Conservation (phyloP, 1,140 invertebrate species). For the Brachionus koreanus region DNA sequence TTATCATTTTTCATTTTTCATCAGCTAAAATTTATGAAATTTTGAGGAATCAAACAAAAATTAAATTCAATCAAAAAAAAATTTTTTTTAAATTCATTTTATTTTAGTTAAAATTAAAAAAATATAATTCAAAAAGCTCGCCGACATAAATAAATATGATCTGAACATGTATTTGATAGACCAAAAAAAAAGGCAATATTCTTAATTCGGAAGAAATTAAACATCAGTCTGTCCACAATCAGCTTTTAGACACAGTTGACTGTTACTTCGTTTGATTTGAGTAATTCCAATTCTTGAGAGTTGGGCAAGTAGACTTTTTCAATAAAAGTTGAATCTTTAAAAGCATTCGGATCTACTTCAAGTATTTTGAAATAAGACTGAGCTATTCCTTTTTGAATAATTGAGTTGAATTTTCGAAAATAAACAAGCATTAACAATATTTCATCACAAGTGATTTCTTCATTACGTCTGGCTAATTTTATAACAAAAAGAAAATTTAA, state of each 20-base stretch:
- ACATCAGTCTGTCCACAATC: not conserved
- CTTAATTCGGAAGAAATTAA: not conserved
- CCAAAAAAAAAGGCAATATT: not conserved
- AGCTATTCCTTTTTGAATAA: slow-evolving; percentile 36
- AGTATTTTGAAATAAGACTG: slow-evolving; percentile 13
- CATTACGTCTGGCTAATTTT: slow-evolving; percentile 36
- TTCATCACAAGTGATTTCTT: slow-evolving; percentile 43
- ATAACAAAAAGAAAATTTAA: not conserved
- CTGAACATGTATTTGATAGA: not conserved
- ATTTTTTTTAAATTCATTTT: not conserved
- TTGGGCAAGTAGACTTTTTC: slow-evolving; percentile 38
- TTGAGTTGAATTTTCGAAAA: slow-evolving; percentile 31
- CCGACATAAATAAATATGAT: not conserved
- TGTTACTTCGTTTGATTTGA: not conserved
- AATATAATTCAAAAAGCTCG: not conserved
- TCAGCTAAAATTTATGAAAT: too few relatives aligned
- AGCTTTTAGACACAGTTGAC: not conserved
- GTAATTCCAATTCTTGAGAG: not conserved
- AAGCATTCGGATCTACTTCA: not conserved
- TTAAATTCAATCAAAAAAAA: too few relatives aligned
- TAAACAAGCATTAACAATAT: slow-evolving; percentile 37
- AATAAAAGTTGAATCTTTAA: not conserved
- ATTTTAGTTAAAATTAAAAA: not conserved
- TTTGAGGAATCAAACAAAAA: too few relatives aligned
- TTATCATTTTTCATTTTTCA: too few relatives aligned